Evolutionary conservation across 2,888 invertebrate genomes (phyloP).

Genomic region (Eilema caniola): DNA sequence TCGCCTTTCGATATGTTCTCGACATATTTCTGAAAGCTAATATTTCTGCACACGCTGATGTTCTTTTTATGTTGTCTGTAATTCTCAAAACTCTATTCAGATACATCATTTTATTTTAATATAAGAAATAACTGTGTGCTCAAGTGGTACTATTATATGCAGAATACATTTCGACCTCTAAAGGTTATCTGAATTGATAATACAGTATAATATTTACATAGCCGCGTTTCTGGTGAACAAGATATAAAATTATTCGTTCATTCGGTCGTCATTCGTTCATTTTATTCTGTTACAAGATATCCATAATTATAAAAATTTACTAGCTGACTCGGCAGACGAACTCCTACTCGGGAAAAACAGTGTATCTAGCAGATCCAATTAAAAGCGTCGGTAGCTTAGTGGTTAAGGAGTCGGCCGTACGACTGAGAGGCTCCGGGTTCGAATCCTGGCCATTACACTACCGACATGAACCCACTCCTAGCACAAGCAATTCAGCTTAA

Average conservation of each 20-base stretch:
- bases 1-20: constrained; percentile 9
- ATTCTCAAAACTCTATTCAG: neutral
- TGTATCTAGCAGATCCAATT: too few species aligned
- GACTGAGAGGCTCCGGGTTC: too few species aligned
- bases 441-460: too few species aligned
- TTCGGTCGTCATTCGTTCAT: neutral
- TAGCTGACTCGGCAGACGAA: too few species aligned
- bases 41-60: neutral
- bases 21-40: constrained; percentile 5
- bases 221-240: neutral
- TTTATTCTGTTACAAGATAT: too few species aligned
- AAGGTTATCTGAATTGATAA: constrained; percentile 7
- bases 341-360: too few species aligned
- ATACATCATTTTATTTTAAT: neutral
- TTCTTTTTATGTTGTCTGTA: neutral
- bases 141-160: neutral
- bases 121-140: neutral
- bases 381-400: too few species aligned
- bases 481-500: too few species aligned
- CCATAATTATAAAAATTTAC: too few species aligned
- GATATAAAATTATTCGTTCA: neutral
- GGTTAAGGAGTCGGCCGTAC: too few species aligned
- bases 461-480: too few species aligned
- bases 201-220: neutral
- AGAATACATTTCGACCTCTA: neutral